Conservation (phyloP, 2,797 vertebrate species). For the Orientallactaga sibirica region DNA sequence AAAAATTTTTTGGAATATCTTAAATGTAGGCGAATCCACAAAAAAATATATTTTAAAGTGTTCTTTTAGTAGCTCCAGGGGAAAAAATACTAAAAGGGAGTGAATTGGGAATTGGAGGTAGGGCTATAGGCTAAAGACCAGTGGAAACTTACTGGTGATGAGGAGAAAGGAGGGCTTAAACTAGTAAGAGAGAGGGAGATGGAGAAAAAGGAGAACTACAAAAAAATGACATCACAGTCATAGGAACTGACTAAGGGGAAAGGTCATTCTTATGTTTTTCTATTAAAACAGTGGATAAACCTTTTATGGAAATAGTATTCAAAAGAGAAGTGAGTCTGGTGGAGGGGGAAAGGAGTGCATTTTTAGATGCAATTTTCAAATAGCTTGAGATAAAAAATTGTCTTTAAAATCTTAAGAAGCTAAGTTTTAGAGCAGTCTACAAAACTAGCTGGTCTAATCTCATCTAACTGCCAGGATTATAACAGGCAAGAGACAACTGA, state of each 20-base stretch:
- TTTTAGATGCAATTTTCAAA: background rate
- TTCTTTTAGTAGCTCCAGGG: background rate
- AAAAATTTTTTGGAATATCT: background rate
- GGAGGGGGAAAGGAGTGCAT: background rate
- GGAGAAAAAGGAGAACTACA: background rate
- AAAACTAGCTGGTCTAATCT: constrained; percentile 12
- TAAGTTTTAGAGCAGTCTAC: constrained; percentile 13
- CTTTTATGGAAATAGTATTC: background rate
- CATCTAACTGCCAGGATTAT: background rate
- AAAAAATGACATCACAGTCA: background rate
- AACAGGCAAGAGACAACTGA: background rate
- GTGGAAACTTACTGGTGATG: background rate
- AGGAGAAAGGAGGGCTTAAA: background rate
- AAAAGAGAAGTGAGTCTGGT: background rate
- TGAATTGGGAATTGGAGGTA: background rate
- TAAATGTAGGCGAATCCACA: background rate
- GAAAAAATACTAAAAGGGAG: background rate
- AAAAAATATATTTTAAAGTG: background rate
- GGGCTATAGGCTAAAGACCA: too few relatives aligned
- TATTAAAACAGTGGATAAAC: background rate
- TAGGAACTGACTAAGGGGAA: background rate
- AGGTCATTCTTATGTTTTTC: background rate
- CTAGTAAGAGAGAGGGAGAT: background rate
- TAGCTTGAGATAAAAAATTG: constrained; percentile 22
- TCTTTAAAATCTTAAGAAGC: background rate